Evolutionary conservation across 2,797 vertebrate genomes (phyloP).

Genomic region (Neosilurus mollespiculum): DNA sequence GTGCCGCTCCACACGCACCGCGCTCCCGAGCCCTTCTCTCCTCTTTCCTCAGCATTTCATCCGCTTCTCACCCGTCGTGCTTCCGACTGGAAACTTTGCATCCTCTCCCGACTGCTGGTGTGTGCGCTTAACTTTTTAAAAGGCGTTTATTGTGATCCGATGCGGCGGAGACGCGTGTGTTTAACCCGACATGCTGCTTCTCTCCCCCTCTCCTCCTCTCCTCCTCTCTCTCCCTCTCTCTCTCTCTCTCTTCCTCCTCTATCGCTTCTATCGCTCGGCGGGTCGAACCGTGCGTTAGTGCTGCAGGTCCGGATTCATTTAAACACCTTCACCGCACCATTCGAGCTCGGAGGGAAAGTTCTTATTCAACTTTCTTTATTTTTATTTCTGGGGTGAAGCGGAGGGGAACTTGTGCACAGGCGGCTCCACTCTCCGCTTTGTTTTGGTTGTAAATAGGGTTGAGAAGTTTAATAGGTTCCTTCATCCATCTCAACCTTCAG

Average conservation of each 20-base stretch:
- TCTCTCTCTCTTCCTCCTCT: not conserved
- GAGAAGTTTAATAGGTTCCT: not conserved
- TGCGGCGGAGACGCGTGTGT: not conserved
- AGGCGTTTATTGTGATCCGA: constrained; percentile 63
- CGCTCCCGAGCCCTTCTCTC: not conserved
- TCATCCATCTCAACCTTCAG: not conserved
- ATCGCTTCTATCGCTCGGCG: not conserved
- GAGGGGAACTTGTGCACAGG: not conserved
- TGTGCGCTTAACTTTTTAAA: constrained; percentile 70
- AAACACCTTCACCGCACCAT: too few relatives aligned
- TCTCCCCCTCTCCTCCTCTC: not conserved
- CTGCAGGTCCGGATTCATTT: not conserved
- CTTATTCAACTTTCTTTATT: not conserved
- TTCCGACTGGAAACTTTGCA: constrained; percentile 76
- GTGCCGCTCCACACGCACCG: constrained; percentile 55
- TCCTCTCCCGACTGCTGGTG: constrained; percentile 58
- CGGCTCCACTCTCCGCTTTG: not conserved
- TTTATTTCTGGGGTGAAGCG: not conserved
- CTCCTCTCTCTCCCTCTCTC: not conserved
- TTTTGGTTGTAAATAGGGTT: not conserved
- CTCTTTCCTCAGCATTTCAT: constrained; percentile 28
- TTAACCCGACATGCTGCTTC: not conserved
- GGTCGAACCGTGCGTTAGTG: not conserved
- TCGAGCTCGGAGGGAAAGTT: constrained; percentile 18
- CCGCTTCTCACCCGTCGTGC: constrained; percentile 34